phyloP scores from a whole-genome alignment of 2,888 invertebrate species.

The Mongoloraphidia duomilia region DNA sequence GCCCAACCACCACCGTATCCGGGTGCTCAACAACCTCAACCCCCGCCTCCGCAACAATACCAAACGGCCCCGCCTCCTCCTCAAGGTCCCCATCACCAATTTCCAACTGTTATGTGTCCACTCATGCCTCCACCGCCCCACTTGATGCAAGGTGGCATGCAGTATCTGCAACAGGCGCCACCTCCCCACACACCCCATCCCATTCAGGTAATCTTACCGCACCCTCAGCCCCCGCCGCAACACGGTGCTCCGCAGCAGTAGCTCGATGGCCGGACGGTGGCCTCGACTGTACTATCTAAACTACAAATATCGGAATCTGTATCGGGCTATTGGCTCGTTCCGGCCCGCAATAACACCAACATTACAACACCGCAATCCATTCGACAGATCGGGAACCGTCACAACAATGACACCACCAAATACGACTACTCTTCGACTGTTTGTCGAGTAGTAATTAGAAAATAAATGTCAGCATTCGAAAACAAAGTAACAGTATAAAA shows the following conservation, averaged over 20 bases:
- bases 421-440: too few relatives aligned
- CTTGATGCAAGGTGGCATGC: constrained; percentile 30
- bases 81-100: constrained; percentile 33
- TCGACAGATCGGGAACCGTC: too few relatives aligned
- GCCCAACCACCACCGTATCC: constrained; percentile 22
- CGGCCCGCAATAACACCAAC: too few relatives aligned
- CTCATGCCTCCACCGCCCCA: constrained; percentile 38
- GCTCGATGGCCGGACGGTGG: constrained; percentile 9
- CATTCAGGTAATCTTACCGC: constrained; percentile 31
- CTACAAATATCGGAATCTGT: neutral
- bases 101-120: constrained; percentile 44
- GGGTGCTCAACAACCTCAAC: constrained; percentile 25
- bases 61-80: constrained; percentile 44
- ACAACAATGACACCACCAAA: too few relatives aligned
- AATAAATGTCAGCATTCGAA: too few relatives aligned
- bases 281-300: neutral
- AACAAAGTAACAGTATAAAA: neutral
- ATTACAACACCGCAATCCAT: too few relatives aligned
- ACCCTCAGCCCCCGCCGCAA: constrained; percentile 32
- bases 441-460: too few relatives aligned
- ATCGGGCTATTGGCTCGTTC: too few relatives aligned
- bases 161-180: constrained; percentile 33
- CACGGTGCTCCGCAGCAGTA: constrained; percentile 26
- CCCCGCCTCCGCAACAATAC: constrained; percentile 33
- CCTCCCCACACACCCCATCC: constrained; percentile 30